phyloP scores from a whole-genome alignment of 2,113 vertebrate species.

The Misgurnus mizolepis region DNA sequence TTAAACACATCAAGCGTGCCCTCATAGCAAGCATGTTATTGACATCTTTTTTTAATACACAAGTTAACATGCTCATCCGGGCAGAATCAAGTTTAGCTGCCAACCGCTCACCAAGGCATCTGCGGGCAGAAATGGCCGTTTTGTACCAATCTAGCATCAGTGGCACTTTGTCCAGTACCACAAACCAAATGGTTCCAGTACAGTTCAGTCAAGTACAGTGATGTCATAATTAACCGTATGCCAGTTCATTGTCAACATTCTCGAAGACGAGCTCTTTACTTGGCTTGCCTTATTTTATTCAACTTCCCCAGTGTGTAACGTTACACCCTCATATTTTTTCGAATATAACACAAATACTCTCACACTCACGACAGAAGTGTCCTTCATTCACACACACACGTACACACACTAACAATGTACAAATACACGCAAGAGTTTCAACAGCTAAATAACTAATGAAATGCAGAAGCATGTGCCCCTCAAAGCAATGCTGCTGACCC shows the following conservation, averaged over 20 bases:
- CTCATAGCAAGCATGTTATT: not conserved
- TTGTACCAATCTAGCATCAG: slow-evolving; percentile 12
- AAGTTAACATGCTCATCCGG: not conserved
- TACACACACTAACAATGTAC: slow-evolving; percentile 49
- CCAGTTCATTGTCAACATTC: not conserved
- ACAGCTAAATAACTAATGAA: slow-evolving; percentile 58
- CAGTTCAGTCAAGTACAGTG: not conserved
- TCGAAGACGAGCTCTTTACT: not conserved
- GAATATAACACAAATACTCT: slow-evolving; percentile 36
- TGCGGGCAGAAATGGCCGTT: slow-evolving; percentile 11
- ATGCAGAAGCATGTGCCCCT: slow-evolving; percentile 59
- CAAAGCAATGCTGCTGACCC: slow-evolving; percentile 57
- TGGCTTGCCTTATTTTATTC: slow-evolving; percentile 8
- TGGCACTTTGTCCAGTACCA: not conserved
- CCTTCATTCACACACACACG: slow-evolving; percentile 37
- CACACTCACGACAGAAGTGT: slow-evolving; percentile 17
- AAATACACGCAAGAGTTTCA: slow-evolving; percentile 54
- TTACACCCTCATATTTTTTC: slow-evolving; percentile 36
- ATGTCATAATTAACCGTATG: slow-evolving; percentile 9
- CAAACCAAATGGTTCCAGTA: not conserved
- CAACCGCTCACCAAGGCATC: slow-evolving; percentile 4
- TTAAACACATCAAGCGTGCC: too few relatives aligned
- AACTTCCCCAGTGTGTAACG: not conserved
- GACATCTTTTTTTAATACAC: not conserved
- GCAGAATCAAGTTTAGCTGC: not conserved